Evolutionary conservation across 1,140 invertebrate genomes (phyloP).

Genomic region (Neodiprion pinetum): DNA sequence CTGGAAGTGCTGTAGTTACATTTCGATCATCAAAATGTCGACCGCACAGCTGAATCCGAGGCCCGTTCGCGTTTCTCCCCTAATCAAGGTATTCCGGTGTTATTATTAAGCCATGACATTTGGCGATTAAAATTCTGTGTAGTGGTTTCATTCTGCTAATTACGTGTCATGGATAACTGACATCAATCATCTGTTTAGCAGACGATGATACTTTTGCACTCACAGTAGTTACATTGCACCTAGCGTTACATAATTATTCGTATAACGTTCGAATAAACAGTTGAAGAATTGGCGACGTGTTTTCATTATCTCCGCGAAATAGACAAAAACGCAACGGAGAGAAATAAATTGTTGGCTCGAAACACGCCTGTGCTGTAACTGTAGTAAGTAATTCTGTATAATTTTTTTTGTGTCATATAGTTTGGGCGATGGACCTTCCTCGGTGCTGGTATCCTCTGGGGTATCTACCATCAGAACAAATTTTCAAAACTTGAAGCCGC

Average conservation of each 20-base stretch:
- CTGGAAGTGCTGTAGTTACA: neutral
- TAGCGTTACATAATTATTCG: conserved; percentile 31
- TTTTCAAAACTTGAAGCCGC: conserved; percentile 72
- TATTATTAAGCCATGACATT: conserved; percentile 10
- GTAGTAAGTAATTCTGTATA: conserved; percentile 7
- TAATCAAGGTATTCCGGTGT: conserved; percentile 70
- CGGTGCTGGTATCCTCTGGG: conserved; percentile 70
- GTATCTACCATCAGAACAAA: conserved; percentile 72
- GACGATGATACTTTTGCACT: neutral
- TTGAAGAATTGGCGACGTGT: neutral
- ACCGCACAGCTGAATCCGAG: conserved; percentile 42
- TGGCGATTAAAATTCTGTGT: neutral
- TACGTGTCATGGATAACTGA: neutral
- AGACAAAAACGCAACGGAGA: no score
- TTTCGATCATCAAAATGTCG: conserved; percentile 44
- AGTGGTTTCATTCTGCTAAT: neutral
- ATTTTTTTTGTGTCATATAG: conserved; percentile 54
- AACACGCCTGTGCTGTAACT: neutral
- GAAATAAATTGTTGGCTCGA: neutral
- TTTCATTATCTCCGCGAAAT: neutral
- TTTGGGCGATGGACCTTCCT: conserved; percentile 79
- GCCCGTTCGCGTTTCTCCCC: conserved; percentile 74
- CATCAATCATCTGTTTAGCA: neutral
- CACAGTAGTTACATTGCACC: neutral
- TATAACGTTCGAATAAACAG: neutral